These are phyloP conservation scores for Cydia pomonella DNA, from an alignment of 1,140 invertebrate species.

Conservation along the genomic window DNA sequence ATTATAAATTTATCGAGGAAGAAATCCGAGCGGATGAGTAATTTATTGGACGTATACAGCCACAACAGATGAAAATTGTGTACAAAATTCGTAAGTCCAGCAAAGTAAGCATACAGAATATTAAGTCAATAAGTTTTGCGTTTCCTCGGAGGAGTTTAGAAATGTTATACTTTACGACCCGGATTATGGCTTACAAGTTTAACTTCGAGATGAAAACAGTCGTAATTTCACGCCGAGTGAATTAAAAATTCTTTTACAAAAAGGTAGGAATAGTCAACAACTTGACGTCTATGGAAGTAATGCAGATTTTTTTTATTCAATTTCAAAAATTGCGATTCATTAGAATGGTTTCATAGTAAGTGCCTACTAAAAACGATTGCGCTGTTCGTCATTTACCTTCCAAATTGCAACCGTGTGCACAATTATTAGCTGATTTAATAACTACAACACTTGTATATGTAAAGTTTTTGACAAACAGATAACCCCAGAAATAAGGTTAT, in stretches of 20 bases:
- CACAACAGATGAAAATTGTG: background rate
- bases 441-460: too few relatives aligned
- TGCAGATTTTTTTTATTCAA: background rate
- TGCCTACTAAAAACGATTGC: too few relatives aligned
- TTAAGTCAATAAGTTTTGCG: constrained; percentile 19
- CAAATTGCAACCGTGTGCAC: too few relatives aligned
- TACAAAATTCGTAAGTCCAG: background rate
- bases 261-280: background rate
- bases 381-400: too few relatives aligned
- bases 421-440: too few relatives aligned
- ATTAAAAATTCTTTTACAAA: background rate
- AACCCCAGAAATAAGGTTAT: too few relatives aligned
- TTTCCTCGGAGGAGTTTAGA: background rate
- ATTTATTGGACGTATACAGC: background rate
- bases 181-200: constrained; percentile 19
- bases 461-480: too few relatives aligned
- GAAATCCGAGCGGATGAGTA: background rate
- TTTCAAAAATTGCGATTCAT: too few relatives aligned
- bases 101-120: constrained; percentile 3
- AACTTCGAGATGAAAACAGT: constrained; percentile 13
- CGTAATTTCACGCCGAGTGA: background rate
- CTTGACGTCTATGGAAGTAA: background rate
- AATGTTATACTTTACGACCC: constrained; percentile 20
- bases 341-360: too few relatives aligned
- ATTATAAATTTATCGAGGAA: background rate